These are phyloP conservation scores for Eupithecia centaureata DNA, from an alignment of 2,888 invertebrate genomes.

Conservation along the genomic window DNA sequence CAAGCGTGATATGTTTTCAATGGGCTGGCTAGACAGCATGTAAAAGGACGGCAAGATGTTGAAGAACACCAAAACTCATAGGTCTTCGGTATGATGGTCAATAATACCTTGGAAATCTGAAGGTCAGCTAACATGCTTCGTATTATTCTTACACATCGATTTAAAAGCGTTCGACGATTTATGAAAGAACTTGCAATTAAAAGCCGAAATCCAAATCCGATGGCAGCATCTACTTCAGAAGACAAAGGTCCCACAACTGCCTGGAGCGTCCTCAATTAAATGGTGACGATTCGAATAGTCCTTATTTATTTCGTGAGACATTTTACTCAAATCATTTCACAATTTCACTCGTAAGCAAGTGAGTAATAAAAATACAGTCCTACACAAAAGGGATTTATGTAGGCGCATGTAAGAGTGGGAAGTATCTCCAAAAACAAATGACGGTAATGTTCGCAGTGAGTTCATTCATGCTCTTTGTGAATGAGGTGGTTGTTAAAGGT, in stretches of 20 bases:
- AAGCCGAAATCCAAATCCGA: too few relatives aligned
- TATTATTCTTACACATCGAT: too few relatives aligned
- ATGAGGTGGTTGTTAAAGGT: neutral
- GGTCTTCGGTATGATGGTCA: neutral
- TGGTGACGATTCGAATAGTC: neutral
- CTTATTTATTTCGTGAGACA: neutral
- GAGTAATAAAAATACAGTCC: neutral
- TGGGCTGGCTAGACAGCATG: neutral
- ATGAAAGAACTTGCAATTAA: too few relatives aligned
- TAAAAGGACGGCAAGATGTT: neutral
- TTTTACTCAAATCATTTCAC: neutral
- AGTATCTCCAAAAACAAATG: neutral
- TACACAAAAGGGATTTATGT: neutral
- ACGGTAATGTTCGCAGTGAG: neutral
- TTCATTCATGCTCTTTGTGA: neutral
- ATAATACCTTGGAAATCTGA: neutral
- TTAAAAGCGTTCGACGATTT: too few relatives aligned
- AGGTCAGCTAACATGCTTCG: neutral
- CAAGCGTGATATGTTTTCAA: neutral
- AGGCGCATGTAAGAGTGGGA: slow-evolving; percentile 1
- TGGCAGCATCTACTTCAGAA: too few relatives aligned
- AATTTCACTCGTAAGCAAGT: neutral
- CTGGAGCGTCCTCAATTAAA: neutral
- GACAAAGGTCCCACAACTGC: too few relatives aligned
- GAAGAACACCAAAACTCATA: neutral